Percentiles rank a stretch among this genome's conserved stretches.
These are phyloP conservation scores for Drosophila suzukii DNA, from an alignment of 1,140 invertebrate genomes.

Conservation along the genomic window DNA sequence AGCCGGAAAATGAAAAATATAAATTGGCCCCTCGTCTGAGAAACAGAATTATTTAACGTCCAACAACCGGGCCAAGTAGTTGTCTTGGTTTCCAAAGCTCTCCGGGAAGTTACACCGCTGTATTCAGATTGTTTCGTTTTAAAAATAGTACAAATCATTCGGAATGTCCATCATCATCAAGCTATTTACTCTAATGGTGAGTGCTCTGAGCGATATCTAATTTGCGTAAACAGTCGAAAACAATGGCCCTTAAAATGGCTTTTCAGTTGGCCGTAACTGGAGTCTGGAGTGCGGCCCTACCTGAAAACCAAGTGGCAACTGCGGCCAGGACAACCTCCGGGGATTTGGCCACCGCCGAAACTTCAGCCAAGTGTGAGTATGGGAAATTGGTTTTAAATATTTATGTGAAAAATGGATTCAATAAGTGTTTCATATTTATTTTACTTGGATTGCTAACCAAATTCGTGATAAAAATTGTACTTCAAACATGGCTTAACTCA, in stretches of 20 bases:
- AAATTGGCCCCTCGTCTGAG: constrained; percentile 78
- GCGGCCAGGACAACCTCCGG: constrained; percentile 24
- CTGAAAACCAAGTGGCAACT: constrained; percentile 14
- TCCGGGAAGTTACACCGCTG: constrained; percentile 6
- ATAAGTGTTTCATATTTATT: no score
- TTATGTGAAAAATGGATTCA: neutral
- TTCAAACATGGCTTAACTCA: no score
- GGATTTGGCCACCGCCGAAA: constrained; percentile 66
- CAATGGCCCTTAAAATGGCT: constrained; percentile 4
- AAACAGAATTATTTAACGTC: constrained; percentile 83
- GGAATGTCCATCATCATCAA: constrained; percentile 16
- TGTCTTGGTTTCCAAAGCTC: constrained; percentile 51
- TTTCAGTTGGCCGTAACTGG: constrained; percentile 39
- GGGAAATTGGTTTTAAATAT: neutral
- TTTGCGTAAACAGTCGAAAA: constrained; percentile 21
- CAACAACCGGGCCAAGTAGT: constrained; percentile 61
- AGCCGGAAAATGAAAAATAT: constrained; percentile 84
- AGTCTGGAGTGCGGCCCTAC: constrained; percentile 30
- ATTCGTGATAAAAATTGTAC: no score
- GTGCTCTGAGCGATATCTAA: constrained; percentile 36
- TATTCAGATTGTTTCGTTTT: constrained; percentile 29
- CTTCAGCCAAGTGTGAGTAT: constrained; percentile 71
- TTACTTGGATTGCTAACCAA: no score
- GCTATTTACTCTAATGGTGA: constrained; percentile 62
- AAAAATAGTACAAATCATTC: constrained; percentile 12